phyloP scores from a whole-genome alignment of 2,797 vertebrate species.

The Schizothorax lantsangensis region DNA sequence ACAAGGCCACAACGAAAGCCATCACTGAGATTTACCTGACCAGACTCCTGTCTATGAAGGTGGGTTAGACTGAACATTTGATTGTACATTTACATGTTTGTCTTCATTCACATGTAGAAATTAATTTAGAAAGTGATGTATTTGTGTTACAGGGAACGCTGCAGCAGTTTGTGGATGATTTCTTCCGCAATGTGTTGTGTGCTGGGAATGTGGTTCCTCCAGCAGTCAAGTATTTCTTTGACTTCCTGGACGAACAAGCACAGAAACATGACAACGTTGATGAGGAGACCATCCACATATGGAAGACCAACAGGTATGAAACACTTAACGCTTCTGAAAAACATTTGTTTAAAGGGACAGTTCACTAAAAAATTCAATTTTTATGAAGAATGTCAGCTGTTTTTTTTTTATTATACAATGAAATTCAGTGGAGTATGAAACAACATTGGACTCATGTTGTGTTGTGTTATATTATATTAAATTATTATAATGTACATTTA shows the following conservation, averaged over 20 bases:
- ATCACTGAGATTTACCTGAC: slow-evolving; percentile 99
- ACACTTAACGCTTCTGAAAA: not conserved
- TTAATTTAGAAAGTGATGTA: not conserved
- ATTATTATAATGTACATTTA: not conserved
- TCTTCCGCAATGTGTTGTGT: slow-evolving; percentile 94
- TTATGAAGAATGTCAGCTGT: not conserved
- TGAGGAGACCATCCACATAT: slow-evolving; percentile 97
- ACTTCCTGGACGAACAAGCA: slow-evolving; percentile 97
- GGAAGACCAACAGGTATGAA: slow-evolving; percentile 96
- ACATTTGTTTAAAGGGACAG: not conserved
- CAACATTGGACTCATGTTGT: not conserved
- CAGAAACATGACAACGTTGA: slow-evolving; percentile 93
- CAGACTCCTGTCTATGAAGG: slow-evolving; percentile 96
- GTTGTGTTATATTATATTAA: not conserved
- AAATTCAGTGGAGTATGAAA: not conserved
- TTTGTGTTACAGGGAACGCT: slow-evolving; percentile 86
- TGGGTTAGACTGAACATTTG: slow-evolving; percentile 63
- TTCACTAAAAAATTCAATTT: not conserved
- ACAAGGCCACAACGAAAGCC: slow-evolving; percentile 97
- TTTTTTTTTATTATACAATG: not conserved
- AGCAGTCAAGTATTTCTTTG: slow-evolving; percentile 97
- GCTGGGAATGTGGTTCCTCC: slow-evolving; percentile 91
- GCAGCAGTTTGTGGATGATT: slow-evolving; percentile 98
- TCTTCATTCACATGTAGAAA: not conserved
- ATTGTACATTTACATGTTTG: not conserved